Base-by-base conservation (phyloP, 1,140 invertebrate species). In the Triops longicaudatus region DNA sequence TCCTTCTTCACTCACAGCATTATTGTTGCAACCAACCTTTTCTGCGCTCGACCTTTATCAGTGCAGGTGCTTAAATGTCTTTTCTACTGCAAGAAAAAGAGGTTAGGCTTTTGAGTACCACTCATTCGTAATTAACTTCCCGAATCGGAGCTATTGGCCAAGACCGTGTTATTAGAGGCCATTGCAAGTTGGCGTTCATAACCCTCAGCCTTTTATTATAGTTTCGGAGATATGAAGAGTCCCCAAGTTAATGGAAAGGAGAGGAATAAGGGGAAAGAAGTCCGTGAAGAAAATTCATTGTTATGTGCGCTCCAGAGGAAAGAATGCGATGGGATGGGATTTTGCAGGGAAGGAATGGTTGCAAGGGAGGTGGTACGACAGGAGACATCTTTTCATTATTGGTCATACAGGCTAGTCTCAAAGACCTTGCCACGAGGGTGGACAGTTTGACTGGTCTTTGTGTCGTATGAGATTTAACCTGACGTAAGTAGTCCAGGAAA, bases 361-460 rank as follows among this genome's bases (percentile, higher is more conserved):
- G 31, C 31, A 37, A 6, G 17, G 22, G 22, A n/a, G 22, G 17
- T 17, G 50, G 14, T 63, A 22, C 14, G 50, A 63, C 22, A 22
- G 14, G 14, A n/a, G 11, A 63, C 50, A 63, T 63, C 50, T 63
- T 63, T 63, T 63, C 50, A 9, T 63, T 22, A 3, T 3, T 11
- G 50, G 17, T 63, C 10, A 63, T 63, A n/a, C 7, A 14, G 22
- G 50, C 50, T 63, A 63, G 17, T 63, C 31, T 63, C 14, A 63
- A 63, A 14, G 17, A 11, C 14, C 50, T 22, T 63, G 50, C 17
- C 50, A 17, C 50, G 50, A 63, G 14, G n/a, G 14, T 63, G n/a
- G 50, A 63, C 50, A 63, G 50, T 63, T 63, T 63, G 50, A 63
- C 50, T 63, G 50, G 50, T n/a, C 50, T 63, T 63, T 63, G 50